Evolutionary conservation across 2,797 vertebrate species (phyloP), one percentile per base, ranked within the genome.

Genomic region (Syngnathus acus): DNA sequence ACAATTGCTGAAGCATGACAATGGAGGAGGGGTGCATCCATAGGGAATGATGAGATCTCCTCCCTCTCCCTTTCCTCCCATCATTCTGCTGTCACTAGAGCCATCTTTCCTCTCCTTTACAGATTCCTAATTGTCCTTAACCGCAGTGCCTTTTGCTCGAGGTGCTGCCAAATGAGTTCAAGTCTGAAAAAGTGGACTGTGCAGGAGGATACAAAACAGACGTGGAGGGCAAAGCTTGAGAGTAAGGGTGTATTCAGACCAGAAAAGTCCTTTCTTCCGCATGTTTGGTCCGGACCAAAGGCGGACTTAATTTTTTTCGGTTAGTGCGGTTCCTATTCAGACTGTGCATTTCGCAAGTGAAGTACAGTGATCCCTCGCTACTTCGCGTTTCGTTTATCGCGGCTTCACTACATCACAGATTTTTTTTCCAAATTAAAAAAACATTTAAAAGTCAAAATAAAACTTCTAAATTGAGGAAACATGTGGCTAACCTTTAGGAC

Each of bases 21-120:
- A 73, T 69, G 78, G 82, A 77, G 81, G 81, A 78, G 71, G 81
- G 75, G 78, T 37, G 6, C 69, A 65, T 69, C 82, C 72, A 4
- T 16, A 9, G 79, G 81, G 77, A 81, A 45, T 5, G 50, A 69
- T 55, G 65, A 53, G 59, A 21, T 39, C 39, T 47, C 21, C 61
- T 72, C 50, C 58, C 43, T 60, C 38, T 17, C 60, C 63, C 23
- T 43, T 11, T 13, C 45, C 14, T 37, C 37, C 23, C 58, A 17
- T 60, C 54, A 23, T 60, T 17, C 14, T 47, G 50, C 64, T 55
- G 5, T 48, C 8, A 9, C 51, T 42, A 8, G 13, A n/a, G 39
- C 40, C 58, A 14, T 40, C 58, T 14, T 43, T 42, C 26, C 57
- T 19, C 17, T 7, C 38, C 39, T 38, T 40, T 59, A 14, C 57